Percentiles rank a stretch among this genome's conserved stretches.
These are phyloP conservation scores for Pseudomyrmex flavicornis DNA, from an alignment of 1,140 invertebrate genomes.

Conservation along the genomic window DNA sequence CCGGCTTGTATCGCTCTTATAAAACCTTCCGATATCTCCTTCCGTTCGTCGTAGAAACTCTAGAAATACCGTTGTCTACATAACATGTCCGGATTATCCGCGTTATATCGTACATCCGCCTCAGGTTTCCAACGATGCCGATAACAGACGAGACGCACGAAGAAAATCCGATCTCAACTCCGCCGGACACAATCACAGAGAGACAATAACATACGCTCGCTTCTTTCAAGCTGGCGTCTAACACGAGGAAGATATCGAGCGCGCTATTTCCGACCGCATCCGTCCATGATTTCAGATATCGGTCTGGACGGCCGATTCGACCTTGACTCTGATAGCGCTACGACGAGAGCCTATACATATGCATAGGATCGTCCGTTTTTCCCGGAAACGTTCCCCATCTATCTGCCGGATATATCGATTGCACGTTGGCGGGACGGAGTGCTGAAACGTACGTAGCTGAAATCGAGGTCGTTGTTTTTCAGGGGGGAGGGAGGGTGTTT, in stretches of 20 bases:
- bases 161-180: conserved; percentile 21
- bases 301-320: conserved; percentile 19
- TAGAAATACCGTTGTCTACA: background rate
- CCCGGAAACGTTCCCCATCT: conserved; percentile 17
- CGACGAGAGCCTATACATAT: conserved; percentile 10
- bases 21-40: no score
- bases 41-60: no score
- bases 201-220: conserved; percentile 9
- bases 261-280: conserved; percentile 46
- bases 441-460: background rate
- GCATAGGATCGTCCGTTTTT: conserved; percentile 21
- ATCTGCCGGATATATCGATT: conserved; percentile 19
- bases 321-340: conserved; percentile 37
- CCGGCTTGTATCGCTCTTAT: no score
- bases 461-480: conserved; percentile 57
- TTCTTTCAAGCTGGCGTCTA: background rate
- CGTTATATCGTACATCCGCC: background rate
- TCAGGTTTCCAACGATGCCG: background rate
- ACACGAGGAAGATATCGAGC: conserved; percentile 26
- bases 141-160: background rate
- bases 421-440: background rate
- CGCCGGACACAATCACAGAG: conserved; percentile 8
- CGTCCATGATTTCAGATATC: conserved; percentile 35
- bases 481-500: background rate
- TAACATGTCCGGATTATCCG: background rate